Evolutionary conservation across 2,888 invertebrate genomes (phyloP).

Genomic region (Drosophila koepferae): DNA sequence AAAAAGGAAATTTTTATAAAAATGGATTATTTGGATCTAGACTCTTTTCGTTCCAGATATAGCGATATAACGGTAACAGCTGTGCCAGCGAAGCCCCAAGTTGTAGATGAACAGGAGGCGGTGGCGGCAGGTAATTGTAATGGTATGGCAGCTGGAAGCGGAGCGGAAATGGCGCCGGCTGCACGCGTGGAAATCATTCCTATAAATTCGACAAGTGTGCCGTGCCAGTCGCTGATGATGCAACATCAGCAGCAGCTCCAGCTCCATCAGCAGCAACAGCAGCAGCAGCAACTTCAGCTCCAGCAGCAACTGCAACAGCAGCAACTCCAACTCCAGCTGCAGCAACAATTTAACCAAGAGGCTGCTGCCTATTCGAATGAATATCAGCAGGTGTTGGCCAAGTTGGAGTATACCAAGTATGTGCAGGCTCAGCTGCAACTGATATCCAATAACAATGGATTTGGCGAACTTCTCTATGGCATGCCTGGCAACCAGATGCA

Average conservation of each 20-base stretch:
- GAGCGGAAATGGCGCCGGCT: background rate
- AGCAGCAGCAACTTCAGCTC: slow-evolving; percentile 5
- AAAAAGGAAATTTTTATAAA: background rate
- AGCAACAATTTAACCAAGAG: slow-evolving; percentile 9
- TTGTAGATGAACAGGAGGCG: background rate
- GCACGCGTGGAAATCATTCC: slow-evolving; percentile 50
- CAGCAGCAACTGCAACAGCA: background rate
- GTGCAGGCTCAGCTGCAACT: slow-evolving; percentile 65
- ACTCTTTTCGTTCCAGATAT: slow-evolving; percentile 66
- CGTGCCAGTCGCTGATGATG: slow-evolving; percentile 1
- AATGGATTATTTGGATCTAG: slow-evolving; percentile 65
- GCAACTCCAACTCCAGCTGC: slow-evolving; percentile 7
- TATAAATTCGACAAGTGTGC: background rate
- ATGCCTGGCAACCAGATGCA: background rate
- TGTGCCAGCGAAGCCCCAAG: slow-evolving; percentile 35
- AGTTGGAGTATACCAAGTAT: slow-evolving; percentile 62
- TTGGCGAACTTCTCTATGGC: slow-evolving; percentile 7
- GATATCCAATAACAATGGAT: slow-evolving; percentile 36
- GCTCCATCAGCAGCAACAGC: background rate
- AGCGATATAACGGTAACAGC: slow-evolving; percentile 69
- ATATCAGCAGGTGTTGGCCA: slow-evolving; percentile 67
- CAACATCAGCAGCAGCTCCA: slow-evolving; percentile 11
- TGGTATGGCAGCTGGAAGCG: background rate
- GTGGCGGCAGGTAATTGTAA: background rate
- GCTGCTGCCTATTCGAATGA: slow-evolving; percentile 52